A percentile compares a stretch with the other conserved stretches of the same genome.
Conservation (phyloP, 2,797 vertebrate genomes). For the Phrynocephalus vlangalii region DNA sequence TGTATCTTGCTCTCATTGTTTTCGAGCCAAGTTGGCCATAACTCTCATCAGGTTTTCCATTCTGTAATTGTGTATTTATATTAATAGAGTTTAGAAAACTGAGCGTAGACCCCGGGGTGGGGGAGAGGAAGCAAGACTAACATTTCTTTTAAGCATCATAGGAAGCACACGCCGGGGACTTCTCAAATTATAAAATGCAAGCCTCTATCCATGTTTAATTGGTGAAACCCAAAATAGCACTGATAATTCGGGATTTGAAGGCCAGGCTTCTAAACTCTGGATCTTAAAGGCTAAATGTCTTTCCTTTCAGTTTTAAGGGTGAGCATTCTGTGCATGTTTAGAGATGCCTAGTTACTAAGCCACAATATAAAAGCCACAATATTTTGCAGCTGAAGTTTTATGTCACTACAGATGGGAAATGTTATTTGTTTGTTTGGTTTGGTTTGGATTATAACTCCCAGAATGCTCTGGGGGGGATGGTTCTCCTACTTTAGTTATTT, state of each 20-base stretch:
- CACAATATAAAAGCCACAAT: background rate
- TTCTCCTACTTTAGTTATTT: no score
- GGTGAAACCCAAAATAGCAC: no score
- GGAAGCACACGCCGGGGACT: background rate
- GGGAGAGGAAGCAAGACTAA: background rate
- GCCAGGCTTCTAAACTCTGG: background rate
- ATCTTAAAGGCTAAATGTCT: background rate
- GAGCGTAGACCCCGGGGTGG: background rate
- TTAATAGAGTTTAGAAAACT: background rate
- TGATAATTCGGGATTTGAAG: background rate
- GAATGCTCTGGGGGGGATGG: no score
- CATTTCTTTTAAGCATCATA: background rate
- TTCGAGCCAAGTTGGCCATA: background rate
- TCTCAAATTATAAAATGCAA: background rate
- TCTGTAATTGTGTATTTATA: background rate
- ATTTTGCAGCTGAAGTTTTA: background rate
- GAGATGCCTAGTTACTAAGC: no score
- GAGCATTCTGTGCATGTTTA: background rate
- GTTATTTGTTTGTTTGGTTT: background rate
- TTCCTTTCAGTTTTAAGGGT: background rate
- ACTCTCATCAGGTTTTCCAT: slow-evolving; percentile 6
- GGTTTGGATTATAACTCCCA: background rate
- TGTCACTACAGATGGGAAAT: background rate
- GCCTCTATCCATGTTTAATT: background rate
- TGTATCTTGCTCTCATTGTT: slow-evolving; percentile 42